Evolutionary conservation across 2,113 vertebrate genomes (phyloP), one percentile per base, ranked within the genome.

Genomic region (Colius striatus): DNA sequence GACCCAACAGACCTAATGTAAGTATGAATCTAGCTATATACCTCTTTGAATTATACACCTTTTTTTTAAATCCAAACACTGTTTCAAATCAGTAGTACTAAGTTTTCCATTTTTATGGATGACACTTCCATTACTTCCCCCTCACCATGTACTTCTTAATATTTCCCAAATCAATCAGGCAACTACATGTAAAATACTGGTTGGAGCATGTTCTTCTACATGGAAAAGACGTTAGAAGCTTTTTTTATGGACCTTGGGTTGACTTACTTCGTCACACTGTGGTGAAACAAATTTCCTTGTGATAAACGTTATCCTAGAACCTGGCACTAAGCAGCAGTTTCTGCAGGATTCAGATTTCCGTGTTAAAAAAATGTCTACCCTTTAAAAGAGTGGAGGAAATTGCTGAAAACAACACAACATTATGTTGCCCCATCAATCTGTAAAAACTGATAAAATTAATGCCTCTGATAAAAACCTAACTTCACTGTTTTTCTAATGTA

Each of bases 1-100:
- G 99, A 94, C 98, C 98, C 97, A 99, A 98, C 98, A 98, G 99
- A 96, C 98, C 99, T 93, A 99, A 99, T 96, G 99, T 99, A 98
- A 99, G 98, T 98, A 97, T 82, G 30, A 78, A n/a, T 81, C 45
- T 67, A 58, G n/a, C 85, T 84, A 16, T 2, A 12, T 85, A 18
- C 23, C 87, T 85, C 75, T 89, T 50, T 70, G 21, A 62, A 50
- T 54, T 66, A 6, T 61, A 16, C 30, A 84, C 41, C 20, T 16
- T 79, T 81, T 38, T 86, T 38, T 38, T 29, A 19, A 41, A 67
- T 73, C 20, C 77, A 66, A 92, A 70, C 36, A 45, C 26, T 61
- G 0, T 81, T 71, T 61, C 62, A 57, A 73, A 17, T 19, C 54
- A 30, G 67, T 75, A 63, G 45, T 41, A 60, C 23, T 41, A 36